phyloP scores from a whole-genome alignment of 92 coral and sea anemone species.

The Nematostella vectensis region DNA sequence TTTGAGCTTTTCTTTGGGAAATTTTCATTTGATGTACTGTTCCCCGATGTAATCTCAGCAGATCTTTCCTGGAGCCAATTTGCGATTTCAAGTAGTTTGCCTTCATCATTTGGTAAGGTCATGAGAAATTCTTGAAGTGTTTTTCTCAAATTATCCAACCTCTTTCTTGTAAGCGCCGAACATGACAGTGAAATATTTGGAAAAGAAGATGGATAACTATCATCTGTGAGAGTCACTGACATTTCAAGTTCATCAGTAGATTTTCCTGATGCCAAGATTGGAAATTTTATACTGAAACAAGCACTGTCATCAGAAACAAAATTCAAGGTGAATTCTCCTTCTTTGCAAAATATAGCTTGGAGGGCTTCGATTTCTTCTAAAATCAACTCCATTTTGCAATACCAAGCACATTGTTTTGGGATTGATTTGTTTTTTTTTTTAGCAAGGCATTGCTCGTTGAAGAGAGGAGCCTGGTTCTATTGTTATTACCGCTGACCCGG shows the following conservation, averaged over 20 bases:
- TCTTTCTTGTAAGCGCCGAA: conserved; percentile 43
- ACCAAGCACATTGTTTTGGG: too few species aligned
- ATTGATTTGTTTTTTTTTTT: too few species aligned
- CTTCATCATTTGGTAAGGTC: conserved; percentile 31
- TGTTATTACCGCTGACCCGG: too few species aligned
- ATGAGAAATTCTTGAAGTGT: conserved; percentile 26
- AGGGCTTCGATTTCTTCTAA: conserved; percentile 68
- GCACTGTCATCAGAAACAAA: conserved; percentile 2
- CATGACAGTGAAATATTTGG: conserved; percentile 79
- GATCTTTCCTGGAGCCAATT: conserved; percentile 79
- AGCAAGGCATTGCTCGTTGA: too few species aligned
- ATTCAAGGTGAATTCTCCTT: conserved; percentile 57
- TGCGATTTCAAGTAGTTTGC: conserved; percentile 60
- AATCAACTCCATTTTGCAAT: conserved; percentile 19
- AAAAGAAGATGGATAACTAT: conserved; percentile 49
- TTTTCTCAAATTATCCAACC: conserved; percentile 23
- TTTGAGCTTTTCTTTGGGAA: too few species aligned
- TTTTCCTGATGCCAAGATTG: conserved; percentile 4
- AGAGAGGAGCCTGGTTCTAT: too few species aligned
- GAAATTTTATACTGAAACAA: background rate
- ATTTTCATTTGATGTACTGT: background rate
- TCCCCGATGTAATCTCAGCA: background rate
- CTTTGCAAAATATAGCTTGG: conserved; percentile 75
- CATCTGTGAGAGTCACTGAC: conserved; percentile 22
- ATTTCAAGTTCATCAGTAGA: conserved; percentile 22